Percentiles rank a stretch among this genome's conserved stretches.
phyloP scores from a whole-genome alignment of 2,113 vertebrate species.

The Siphamia tubifer region DNA sequence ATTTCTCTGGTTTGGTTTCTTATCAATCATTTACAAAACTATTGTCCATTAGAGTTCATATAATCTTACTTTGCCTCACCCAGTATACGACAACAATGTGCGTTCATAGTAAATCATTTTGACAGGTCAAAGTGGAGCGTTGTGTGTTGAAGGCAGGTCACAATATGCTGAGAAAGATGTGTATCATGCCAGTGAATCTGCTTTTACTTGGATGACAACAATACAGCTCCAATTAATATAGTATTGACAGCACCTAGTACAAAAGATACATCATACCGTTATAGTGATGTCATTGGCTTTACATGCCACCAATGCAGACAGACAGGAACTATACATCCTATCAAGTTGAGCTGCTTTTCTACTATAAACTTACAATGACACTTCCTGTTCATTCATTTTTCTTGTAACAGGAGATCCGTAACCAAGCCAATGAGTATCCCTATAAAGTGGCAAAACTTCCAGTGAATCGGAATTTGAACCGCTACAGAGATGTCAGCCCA shows the following conservation, averaged over 20 bases:
- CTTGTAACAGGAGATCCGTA: slow-evolving; percentile 90
- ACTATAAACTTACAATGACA: background rate
- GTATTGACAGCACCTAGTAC: background rate
- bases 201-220: too few species aligned
- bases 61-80: background rate
- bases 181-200: too few species aligned
- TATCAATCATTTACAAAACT: background rate
- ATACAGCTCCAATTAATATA: background rate
- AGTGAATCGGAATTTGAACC: slow-evolving; percentile 93
- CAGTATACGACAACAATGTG: background rate
- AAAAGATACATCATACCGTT: background rate
- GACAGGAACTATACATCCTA: background rate
- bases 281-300: background rate
- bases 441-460: slow-evolving; percentile 93
- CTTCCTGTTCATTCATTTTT: slow-evolving; percentile 35
- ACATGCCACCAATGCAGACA: background rate
- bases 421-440: slow-evolving; percentile 89
- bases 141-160: background rate
- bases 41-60: background rate
- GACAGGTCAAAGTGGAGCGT: background rate
- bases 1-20: too few species aligned
- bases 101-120: background rate
- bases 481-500: slow-evolving; percentile 98
- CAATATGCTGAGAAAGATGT: too few species aligned
- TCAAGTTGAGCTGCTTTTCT: background rate